A percentile compares a stretch with the other conserved stretches of the same genome.
phyloP scores from a whole-genome alignment of 2,797 vertebrate genomes.

The Sebastes hubbsi region DNA sequence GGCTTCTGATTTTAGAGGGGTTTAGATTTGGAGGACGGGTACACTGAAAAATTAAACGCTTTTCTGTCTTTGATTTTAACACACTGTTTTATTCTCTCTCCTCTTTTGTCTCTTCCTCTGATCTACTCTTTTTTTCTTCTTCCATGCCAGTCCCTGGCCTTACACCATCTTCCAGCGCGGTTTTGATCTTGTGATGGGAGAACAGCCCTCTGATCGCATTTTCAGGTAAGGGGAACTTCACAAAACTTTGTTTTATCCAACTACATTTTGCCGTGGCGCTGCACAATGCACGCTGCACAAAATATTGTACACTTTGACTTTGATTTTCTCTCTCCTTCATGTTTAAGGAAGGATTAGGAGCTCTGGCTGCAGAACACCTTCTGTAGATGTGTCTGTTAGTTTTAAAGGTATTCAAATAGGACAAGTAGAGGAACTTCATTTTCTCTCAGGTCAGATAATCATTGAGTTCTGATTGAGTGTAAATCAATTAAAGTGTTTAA shows the following conservation, averaged over 20 bases:
- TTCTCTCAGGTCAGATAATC: neutral
- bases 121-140: slow-evolving; percentile 41
- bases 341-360: slow-evolving; percentile 2
- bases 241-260: slow-evolving; percentile 51
- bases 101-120: slow-evolving; percentile 47
- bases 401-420: slow-evolving; percentile 6
- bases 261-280: neutral
- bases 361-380: neutral
- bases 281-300: neutral
- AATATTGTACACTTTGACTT: neutral
- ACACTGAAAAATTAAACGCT: slow-evolving; percentile 47
- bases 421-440: neutral
- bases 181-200: slow-evolving; percentile 98
- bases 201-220: slow-evolving; percentile 98
- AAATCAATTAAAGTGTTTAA: too few relatives aligned
- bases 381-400: neutral
- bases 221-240: slow-evolving; percentile 89
- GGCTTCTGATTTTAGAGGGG: slow-evolving; percentile 31
- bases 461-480: neutral
- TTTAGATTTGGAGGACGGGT: slow-evolving; percentile 43
- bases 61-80: slow-evolving; percentile 62
- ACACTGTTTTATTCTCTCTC: slow-evolving; percentile 54
- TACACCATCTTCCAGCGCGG: slow-evolving; percentile 99
- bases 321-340: slow-evolving; percentile 5
- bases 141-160: slow-evolving; percentile 91